Base-by-base conservation (phyloP, 2,797 vertebrate genomes). In the Thunnus albacares region DNA sequence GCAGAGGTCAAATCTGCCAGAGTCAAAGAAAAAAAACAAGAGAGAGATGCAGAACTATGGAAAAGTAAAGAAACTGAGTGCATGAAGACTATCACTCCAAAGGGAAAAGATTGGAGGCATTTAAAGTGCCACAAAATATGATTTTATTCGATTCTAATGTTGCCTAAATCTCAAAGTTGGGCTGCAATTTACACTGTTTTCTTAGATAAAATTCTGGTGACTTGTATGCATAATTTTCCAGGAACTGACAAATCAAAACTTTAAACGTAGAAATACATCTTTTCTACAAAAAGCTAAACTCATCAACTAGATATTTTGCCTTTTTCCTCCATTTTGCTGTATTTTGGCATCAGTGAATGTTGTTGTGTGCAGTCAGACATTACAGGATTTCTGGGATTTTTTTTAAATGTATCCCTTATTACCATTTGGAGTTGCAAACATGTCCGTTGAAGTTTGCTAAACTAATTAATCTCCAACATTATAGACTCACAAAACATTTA, bases 1-100 rank as follows among this genome's bases (percentile, higher is more conserved):
- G 53, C 45, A 24, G 71, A 87, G 83, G 86, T 89, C 68, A 84
- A 75, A 76, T 45, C 68, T 68, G 67, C 17, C 11, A 18, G 51
- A 81, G 81, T 62, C 11, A 57, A 62, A 35, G 22, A 45, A 30
- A 24, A 52, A 18, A 74, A 18, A 74, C 7, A 5, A 3, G 28
- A 24, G 20, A 30, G 47, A 9, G 51, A 41, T 10, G 56, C 9
- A 12, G 20, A 69, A 33, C 15, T 43, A 22, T 30, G 35, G 20
- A 24, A n/a, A 76, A 66, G 26, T 12, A n/a, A 30, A 71, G 68
- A 51, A 30, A 15, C 4, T 6, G 38, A 69, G 22, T 6, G 2
- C 4, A 13, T 43, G 11, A 51, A 52, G 33, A 18, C 26, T 45
- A 53, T 53, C 38, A 41, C 55, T 73, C 10, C 43, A 52, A 73